These are phyloP conservation scores for Galendromus occidentalis DNA, from an alignment of 1,140 invertebrate genomes.

Conservation along the genomic window DNA sequence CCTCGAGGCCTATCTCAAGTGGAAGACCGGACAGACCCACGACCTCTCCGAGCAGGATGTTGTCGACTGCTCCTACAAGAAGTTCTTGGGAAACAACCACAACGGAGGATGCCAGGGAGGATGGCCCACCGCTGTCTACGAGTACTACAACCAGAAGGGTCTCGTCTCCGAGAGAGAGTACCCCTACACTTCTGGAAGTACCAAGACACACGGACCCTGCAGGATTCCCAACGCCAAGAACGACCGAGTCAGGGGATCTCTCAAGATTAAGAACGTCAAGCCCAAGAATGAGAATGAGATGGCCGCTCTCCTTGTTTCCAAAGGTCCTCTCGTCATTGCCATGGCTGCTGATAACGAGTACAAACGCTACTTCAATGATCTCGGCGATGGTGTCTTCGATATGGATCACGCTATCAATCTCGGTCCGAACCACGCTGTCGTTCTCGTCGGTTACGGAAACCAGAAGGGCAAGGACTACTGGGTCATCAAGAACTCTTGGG, in stretches of 20 bases:
- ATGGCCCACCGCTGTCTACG: conserved; percentile 3
- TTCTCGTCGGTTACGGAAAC: conserved; percentile 30
- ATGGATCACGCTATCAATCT: not conserved
- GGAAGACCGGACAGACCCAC: conserved; percentile 27
- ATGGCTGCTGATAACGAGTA: not conserved
- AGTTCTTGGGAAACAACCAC: not conserved
- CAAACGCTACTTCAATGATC: conserved; percentile 2
- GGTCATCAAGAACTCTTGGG: conserved; percentile 14
- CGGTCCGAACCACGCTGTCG: conserved; percentile 28
- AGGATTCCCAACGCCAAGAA: not conserved
- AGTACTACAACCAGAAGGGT: conserved; percentile 9
- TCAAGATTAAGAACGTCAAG: conserved; percentile 10
- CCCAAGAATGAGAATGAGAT: not conserved
- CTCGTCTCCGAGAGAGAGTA: not conserved
- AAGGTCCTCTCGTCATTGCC: not conserved
- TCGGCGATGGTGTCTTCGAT: conserved; percentile 5
- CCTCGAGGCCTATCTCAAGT: conserved; percentile 33
- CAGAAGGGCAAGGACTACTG: conserved; percentile 23
- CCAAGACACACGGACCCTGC: not conserved
- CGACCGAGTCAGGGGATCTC: not conserved
- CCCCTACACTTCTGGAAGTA: not conserved
- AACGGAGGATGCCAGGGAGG: not conserved
- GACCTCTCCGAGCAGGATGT: conserved; percentile 25
- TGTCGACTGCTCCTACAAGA: conserved; percentile 15
- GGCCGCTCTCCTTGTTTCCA: not conserved